Base-by-base conservation (phyloP, 23 tunicate genomes). In the Ascidia mentula region DNA sequence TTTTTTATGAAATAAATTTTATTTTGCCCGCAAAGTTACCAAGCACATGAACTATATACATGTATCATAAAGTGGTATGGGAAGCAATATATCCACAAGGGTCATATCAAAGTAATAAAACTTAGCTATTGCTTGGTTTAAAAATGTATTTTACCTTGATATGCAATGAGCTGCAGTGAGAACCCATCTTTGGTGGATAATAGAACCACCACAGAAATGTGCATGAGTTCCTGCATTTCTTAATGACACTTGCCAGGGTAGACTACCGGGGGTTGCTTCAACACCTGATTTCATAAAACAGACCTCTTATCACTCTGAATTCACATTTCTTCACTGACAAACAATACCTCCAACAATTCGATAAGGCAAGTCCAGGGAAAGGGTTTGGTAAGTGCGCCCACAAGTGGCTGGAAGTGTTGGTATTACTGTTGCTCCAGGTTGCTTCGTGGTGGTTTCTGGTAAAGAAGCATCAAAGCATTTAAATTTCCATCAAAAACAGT, bases 191-290 rank as follows among this genome's bases (percentile, higher is more conserved):
- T 9, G 8, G 38, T 33, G 31, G 18, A 86, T 79, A 7, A 86
- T 72, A 15, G 84, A 36, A 9, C 73, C 90, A 31, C 90, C 80
- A 59, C 90, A 79, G 34, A 86, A 79, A 61, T 79, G 80, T 32
- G 39, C 39, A 17, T 73, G 32, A 36, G 40, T 77, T 32, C 36
- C 18, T 26, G 84, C 36, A 18, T 60, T 40, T 34, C 80, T 73
- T 46, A 86, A 71, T 15, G 90, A 86, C 18, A 79, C 90, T 26
- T 79, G 84, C 90, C 90, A 86, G 6, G 90, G 89, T 26, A 85
- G 78, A 30, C 77, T 60, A 35, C 89, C 88, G 24, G 81, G 81
- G 12, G 65, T 40, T 37, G 65, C 81, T 60, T 40, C 46, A 3
- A 59, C 71, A 35, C 81, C 88, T 84, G 61, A 9, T 17, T 61